These are phyloP conservation scores for Drosophila maculinotata DNA, from an alignment of 2,888 invertebrate genomes.

Conservation along the genomic window DNA sequence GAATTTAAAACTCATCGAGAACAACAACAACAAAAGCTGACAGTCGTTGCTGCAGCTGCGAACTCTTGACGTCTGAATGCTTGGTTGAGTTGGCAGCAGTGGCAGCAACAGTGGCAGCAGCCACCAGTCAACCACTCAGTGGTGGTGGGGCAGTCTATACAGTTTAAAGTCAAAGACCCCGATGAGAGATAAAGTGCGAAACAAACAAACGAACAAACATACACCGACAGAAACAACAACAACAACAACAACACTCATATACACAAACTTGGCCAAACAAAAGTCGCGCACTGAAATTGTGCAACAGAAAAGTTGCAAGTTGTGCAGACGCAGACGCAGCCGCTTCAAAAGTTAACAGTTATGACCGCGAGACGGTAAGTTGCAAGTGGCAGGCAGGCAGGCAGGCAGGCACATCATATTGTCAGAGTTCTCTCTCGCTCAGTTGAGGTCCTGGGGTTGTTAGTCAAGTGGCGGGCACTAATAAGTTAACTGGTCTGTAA, in stretches of 20 bases:
- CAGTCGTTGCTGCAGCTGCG: too few species aligned
- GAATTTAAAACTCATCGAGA: conserved; percentile 18
- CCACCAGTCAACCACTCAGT: conserved; percentile 18
- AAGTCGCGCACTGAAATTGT: conserved; percentile 18
- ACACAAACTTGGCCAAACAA: conserved; percentile 30
- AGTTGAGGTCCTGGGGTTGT: background rate
- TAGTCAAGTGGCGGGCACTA: conserved; percentile 45
- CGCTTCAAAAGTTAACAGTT: conserved; percentile 66
- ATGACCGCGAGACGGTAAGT: conserved; percentile 48
- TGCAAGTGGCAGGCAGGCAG: background rate
- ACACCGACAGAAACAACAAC: background rate
- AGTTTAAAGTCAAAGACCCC: conserved; percentile 22
- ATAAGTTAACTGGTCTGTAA: conserved; percentile 70
- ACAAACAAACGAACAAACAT: too few species aligned
- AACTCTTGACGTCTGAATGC: conserved; percentile 41
- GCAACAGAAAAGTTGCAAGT: conserved; percentile 43
- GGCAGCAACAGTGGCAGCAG: too few species aligned
- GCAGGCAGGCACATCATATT: too few species aligned
- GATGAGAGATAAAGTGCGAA: background rate
- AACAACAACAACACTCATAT: background rate
- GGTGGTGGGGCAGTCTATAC: conserved; percentile 18
- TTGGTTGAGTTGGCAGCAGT: conserved; percentile 8
- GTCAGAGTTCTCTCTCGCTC: background rate
- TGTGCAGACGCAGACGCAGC: conserved; percentile 25
- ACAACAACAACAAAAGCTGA: too few species aligned